Evolutionary conservation across 2,113 vertebrate species (phyloP).

Genomic region (Phaethon lepturus): DNA sequence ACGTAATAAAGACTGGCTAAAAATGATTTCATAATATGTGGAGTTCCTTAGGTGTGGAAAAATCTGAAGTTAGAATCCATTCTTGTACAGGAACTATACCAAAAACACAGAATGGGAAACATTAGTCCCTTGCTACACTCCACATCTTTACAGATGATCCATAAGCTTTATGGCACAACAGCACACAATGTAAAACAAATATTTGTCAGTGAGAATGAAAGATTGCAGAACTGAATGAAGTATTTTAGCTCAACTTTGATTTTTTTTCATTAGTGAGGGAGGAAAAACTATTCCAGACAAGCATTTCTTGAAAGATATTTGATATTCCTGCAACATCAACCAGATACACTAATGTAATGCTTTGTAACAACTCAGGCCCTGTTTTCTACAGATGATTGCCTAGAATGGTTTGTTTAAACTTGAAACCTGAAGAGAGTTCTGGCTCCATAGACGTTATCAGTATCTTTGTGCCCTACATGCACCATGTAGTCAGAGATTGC

Average conservation of each 20-base stretch:
- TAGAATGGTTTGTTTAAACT: constrained; percentile 57
- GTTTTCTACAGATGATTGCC: background rate
- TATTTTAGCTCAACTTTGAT: constrained; percentile 4
- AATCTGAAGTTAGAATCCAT: background rate
- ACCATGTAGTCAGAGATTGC: background rate
- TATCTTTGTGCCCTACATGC: background rate
- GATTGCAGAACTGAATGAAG: background rate
- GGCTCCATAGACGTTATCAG: background rate
- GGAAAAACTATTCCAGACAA: constrained; percentile 36
- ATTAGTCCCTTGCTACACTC: background rate
- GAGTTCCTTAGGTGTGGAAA: background rate
- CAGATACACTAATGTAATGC: background rate
- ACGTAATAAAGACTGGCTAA: background rate
- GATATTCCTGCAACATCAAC: background rate
- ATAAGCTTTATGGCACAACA: background rate
- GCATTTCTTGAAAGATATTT: constrained; percentile 24
- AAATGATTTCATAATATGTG: background rate
- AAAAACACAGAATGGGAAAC: background rate
- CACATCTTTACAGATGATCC: background rate
- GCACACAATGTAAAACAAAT: background rate
- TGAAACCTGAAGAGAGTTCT: constrained; percentile 45
- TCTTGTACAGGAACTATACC: background rate
- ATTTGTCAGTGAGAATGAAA: constrained; percentile 33
- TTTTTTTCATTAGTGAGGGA: constrained; percentile 7
- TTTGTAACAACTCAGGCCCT: background rate